Percentiles rank a stretch among this genome's conserved stretches.
These are phyloP conservation scores for Mus spretus DNA, from an alignment of 2,797 vertebrate genomes.

Conservation along the genomic window DNA sequence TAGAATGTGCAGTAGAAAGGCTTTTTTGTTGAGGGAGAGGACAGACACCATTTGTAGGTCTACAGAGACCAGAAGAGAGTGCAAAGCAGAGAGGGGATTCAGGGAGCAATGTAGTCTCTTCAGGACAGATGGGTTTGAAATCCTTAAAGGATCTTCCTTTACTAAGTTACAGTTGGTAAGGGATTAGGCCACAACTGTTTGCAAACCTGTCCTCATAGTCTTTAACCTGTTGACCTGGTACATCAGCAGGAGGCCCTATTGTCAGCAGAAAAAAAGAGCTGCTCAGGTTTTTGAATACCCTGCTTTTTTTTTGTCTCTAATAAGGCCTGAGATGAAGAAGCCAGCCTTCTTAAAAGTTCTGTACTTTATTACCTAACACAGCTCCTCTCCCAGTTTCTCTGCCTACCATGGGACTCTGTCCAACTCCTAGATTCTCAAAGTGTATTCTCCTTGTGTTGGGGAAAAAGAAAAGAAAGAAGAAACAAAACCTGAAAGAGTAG, in stretches of 20 bases:
- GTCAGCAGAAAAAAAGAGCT: background rate
- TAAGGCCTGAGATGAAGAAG: background rate
- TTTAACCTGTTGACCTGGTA: background rate
- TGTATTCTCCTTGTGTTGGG: background rate
- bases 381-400: too few relatives aligned
- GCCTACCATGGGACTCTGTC: background rate
- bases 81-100: background rate
- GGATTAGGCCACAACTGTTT: background rate
- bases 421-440: background rate
- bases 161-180: background rate
- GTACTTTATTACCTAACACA: background rate
- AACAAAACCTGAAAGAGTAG: background rate
- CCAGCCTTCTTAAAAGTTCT: background rate
- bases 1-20: background rate
- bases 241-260: background rate
- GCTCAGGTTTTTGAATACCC: background rate
- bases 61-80: background rate
- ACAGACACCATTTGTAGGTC: background rate
- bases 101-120: background rate
- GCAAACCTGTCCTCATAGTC: background rate
- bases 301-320: background rate
- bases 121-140: too few relatives aligned
- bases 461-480: background rate
- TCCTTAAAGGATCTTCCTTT: background rate
- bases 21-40: background rate